These are phyloP conservation scores for Ceuthmochares aereus DNA, from an alignment of 2,113 vertebrate genomes.

Conservation along the genomic window DNA sequence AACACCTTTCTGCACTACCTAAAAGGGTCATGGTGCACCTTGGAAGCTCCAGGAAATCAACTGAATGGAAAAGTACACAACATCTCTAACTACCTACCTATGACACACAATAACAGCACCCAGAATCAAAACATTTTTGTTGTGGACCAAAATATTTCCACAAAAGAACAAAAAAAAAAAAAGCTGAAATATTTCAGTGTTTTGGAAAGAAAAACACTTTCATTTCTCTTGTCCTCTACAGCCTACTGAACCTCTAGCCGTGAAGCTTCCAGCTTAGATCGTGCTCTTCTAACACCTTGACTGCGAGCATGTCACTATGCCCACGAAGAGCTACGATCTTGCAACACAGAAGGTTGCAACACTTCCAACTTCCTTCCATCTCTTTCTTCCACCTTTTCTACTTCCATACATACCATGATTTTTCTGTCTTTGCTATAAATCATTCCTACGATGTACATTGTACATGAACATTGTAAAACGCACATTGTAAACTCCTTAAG, in stretches of 20 bases:
- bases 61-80: fast-evolving
- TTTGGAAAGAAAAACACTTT: not conserved
- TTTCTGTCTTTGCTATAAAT: not conserved
- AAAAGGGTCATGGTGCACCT: not conserved
- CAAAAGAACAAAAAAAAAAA: not conserved
- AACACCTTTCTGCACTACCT: not conserved
- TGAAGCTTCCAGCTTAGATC: not conserved
- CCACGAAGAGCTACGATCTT: not conserved
- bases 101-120: not conserved
- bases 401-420: not conserved
- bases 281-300: not conserved
- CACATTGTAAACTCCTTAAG: not conserved
- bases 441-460: not conserved
- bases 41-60: not conserved
- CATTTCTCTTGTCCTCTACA: not conserved
- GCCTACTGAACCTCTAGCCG: not conserved
- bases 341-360: not conserved
- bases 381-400: not conserved
- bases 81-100: not conserved
- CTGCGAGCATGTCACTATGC: not conserved
- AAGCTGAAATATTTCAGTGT: not conserved
- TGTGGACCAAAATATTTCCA: not conserved
- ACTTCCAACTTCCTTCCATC: not conserved
- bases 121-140: not conserved
- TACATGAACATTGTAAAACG: too few relatives aligned